Conservation (phyloP, 2,888 invertebrate genomes). For the Phragmatobia fuliginosa region DNA sequence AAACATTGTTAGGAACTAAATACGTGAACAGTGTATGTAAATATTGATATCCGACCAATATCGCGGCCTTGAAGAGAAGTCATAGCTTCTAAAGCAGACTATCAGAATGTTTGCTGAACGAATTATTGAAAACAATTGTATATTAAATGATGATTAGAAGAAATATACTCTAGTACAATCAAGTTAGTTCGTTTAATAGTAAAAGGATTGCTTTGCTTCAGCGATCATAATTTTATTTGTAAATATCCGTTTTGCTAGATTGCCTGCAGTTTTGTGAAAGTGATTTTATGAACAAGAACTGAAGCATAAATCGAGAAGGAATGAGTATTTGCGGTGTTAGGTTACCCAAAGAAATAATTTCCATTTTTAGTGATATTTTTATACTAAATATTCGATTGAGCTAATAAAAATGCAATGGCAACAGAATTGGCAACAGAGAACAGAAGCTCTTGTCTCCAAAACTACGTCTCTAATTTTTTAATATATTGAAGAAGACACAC, state of each 20-base stretch:
- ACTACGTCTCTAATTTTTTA: background rate
- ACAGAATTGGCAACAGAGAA: no score
- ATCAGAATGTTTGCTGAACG: background rate
- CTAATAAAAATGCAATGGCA: background rate
- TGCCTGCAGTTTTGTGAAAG: no score
- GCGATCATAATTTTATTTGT: no score
- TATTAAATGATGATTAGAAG: background rate
- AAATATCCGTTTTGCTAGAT: no score
- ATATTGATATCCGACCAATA: slow-evolving; percentile 43
- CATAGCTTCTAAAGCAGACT: slow-evolving; percentile 15
- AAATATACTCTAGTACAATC: background rate
- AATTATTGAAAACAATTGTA: background rate
- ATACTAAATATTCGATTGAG: no score
- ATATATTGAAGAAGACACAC: background rate
- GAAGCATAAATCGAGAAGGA: no score
- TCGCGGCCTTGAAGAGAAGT: slow-evolving; percentile 37
- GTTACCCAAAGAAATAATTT: no score
- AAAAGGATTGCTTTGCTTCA: no score
- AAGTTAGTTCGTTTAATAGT: no score
- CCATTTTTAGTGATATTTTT: no score
- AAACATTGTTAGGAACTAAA: slow-evolving; percentile 21
- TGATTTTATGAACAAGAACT: no score
- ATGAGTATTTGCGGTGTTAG: no score
- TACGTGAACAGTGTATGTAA: slow-evolving; percentile 44
- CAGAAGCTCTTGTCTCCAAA: background rate